Base-by-base conservation (phyloP, 2,888 invertebrate genomes). In the Stenodera caucasica region DNA sequence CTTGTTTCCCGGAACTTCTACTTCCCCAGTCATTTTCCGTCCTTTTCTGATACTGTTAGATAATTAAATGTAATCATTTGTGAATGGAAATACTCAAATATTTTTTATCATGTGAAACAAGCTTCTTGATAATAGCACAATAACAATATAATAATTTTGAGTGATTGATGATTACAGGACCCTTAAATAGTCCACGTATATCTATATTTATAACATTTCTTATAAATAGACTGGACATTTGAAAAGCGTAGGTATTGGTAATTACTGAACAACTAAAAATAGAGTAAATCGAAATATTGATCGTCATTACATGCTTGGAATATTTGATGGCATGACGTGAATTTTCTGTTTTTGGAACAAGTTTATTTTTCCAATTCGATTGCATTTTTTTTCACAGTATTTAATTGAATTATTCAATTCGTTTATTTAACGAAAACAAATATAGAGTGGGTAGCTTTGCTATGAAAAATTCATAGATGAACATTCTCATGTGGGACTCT, bases 1-100 rank as follows among this genome's bases (percentile, higher is more conserved):
- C 70, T 70, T 66, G 69, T 69, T 73, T 73, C 74, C 74, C 72
- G 74, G 73, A 74, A 73, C 70, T 70, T 63, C 59, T 60, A 73
- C 71, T 73, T 71, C n/a, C n/a, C 73, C 72, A 73, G 69, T 64
- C 62, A 62, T n/a, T n/a, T 67, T 66, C 65, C 69, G 70, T 68
- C 67, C 56, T 55, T 61, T 66, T 62, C 67, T 60, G 69, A 69
- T 69, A 69, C 53, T 53, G 58, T 52, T 21, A 62, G 62, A 62
- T 62, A 62, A 61, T 58, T 58, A 53, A 58, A 55, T 58, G 56
- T 55, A 62, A 62, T 62, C 62, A 12, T 58, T 54, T 26, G 45
- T 58, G 55, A 61, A 61, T 61, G 58, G 61, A 61, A 61, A 49
- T 61, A 61, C 57, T 57, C 57, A 56, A 60, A 60, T 60, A 56